Evolutionary conservation across 2,113 vertebrate species (phyloP), one percentile per base, ranked within the genome.

Genomic region (Erythrocebus patas): DNA sequence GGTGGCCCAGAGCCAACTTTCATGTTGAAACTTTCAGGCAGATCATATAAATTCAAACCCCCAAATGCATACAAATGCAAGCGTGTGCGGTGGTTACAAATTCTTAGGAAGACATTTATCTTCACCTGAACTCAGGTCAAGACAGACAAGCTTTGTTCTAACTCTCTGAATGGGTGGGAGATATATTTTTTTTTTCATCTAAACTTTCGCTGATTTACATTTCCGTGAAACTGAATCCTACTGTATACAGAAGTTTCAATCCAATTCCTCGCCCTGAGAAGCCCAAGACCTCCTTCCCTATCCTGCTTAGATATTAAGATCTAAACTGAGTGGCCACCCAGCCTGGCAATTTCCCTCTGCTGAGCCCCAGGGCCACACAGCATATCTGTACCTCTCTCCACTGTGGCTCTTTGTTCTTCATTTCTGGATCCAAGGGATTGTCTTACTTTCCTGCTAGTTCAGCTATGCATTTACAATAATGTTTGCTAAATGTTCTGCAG

Each of bases 341-440:
- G 61, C 30, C 23, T 4, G 38, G 48, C 8, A 9, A 8, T 23
- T 22, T 40, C 38, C 8, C 76, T 50, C n/a, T 2, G 22, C 4
- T 4, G 48, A 59, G 32, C 38, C 11, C 48, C 70, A 35, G 52
- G 5, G 17, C 25, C 20, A 5, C 10, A 43, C 18, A 18, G 16
- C 2, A 0, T 1, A 0, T n/a, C 59, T 0, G 22, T 6, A 1
- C 1, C 22, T 70, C 35, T 43, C 9, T 8, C 10, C 4, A 3
- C 3, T 1, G 4, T 22, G 48, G 57, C 13, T 25, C 25, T 40
- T 3, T 22, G 2, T 38, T 79, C 38, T 83, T 40, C 8, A 11
- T 43, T 91, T 66, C 61, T 45, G 40, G 40, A 52, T 40, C 38
- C 57, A 27, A 64, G 3, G 12, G 45, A 22, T 48, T 61, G 57